Conservation (phyloP, 2,113 vertebrate genomes). For the Pteruthius melanotis region DNA sequence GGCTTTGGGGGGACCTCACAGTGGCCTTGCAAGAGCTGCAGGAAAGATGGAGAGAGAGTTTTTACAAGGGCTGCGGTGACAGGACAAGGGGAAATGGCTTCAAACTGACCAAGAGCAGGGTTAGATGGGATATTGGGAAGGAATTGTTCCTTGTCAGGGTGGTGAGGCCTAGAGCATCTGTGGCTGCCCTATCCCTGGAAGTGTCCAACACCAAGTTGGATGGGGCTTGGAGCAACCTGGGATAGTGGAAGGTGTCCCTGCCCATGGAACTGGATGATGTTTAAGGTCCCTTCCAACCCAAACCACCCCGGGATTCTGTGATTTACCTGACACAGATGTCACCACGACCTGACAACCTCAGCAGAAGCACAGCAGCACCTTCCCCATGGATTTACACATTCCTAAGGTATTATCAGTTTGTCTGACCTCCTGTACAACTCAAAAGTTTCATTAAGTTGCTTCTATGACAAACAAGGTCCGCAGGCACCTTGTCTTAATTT, state of each 20-base stretch:
- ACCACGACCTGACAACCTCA: not conserved
- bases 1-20: not conserved
- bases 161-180: not conserved
- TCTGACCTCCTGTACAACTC: not conserved
- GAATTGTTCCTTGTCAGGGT: not conserved
- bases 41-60: not conserved
- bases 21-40: not conserved
- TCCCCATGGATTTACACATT: not conserved
- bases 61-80: not conserved
- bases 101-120: not conserved
- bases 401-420: not conserved
- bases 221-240: not conserved
- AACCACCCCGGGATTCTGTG: not conserved
- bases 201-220: not conserved
- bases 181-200: not conserved
- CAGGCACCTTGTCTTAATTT: not conserved
- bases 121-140: fast-evolving
- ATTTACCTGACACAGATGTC: not conserved
- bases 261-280: not conserved
- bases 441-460: not conserved
- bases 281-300: not conserved
- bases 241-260: not conserved
- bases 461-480: not conserved
- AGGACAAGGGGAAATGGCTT: not conserved
- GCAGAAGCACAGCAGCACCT: not conserved